Evolutionary conservation across 2,888 invertebrate species (phyloP), one percentile per base, ranked within the genome.

Genomic region (Pachydiplax longipennis): DNA sequence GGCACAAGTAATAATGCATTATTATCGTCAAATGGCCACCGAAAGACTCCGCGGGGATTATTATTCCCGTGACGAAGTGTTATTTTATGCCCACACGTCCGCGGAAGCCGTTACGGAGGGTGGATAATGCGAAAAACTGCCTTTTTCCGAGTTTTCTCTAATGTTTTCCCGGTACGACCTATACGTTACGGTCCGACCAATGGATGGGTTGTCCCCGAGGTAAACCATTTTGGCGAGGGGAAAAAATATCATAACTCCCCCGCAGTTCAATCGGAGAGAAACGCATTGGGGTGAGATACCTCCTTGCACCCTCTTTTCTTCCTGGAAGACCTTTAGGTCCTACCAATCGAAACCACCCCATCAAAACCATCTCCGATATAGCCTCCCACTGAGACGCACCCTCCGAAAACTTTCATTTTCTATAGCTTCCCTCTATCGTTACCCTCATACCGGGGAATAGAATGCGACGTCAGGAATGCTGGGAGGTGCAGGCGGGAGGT

Each of bases 371-470:
- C 40, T 81, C 83, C 25, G 6, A 25, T 31, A 4, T 31, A 22
- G 15, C 58, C 25, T 48, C 35, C 58, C 58, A 58, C 83, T 58
- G n/a, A 22, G 48, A 48, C 35, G 22, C 31, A 53, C 53, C 18
- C 87, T 22, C 37, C 22, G 22, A 87, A 87, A 87, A 87, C 87
- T 87, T 87, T 87, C 87, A 87, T 87, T 87, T 87, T 87, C 87
- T 87, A 87, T 65, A n/a, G n/a, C 87, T 37, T 35, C 83, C 58
- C 31, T 87, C 87, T 37, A 61, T 87, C 87, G 35, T 40, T n/a
- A 25, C 53, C 53, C 58, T 35, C 8, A 22, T n/a, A 22, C 8
- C 61, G 18, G 65, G n/a, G 87, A n/a, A 37, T 87, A 65, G 87
- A 87, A 87, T 87, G 87, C 61, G 61, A 87, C 40, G n/a, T 37